Percentiles rank a stretch among this genome's conserved stretches.
Conservation (phyloP, 2,113 vertebrate genomes). For the Varanus salvator region DNA sequence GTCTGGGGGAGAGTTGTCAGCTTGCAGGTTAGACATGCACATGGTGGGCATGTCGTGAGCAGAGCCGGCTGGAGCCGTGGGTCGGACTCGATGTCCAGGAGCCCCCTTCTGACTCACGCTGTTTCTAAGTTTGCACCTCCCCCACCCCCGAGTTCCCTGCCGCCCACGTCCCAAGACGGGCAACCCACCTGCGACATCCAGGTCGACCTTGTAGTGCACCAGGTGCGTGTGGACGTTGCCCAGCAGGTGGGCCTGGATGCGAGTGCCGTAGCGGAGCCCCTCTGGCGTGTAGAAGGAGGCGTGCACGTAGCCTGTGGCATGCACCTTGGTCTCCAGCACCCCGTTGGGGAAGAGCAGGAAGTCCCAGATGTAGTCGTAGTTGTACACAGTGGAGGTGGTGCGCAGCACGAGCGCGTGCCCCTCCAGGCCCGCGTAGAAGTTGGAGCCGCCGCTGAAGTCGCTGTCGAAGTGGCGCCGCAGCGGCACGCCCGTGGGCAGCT, state of each 20-base stretch:
- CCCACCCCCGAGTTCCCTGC: too few species aligned
- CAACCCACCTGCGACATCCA: slow-evolving; percentile 88
- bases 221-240: slow-evolving; percentile 94
- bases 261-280: slow-evolving; percentile 83
- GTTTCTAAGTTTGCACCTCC: neutral
- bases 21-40: too few species aligned
- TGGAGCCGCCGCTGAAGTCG: slow-evolving; percentile 82
- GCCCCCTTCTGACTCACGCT: too few species aligned
- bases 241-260: slow-evolving; percentile 84
- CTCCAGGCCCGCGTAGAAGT: slow-evolving; percentile 87
- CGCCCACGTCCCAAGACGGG: accelerated
- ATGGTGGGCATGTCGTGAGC: too few species aligned
- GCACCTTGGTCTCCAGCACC: slow-evolving; percentile 88
- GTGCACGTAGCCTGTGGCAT: slow-evolving; percentile 89
- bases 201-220: slow-evolving; percentile 91
- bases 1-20: too few species aligned
- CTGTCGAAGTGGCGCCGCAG: slow-evolving; percentile 89
- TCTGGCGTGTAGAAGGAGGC: slow-evolving; percentile 88
- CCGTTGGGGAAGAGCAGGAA: slow-evolving; percentile 90
- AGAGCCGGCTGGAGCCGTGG: too few species aligned
- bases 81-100: too few species aligned
- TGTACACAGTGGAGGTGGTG: slow-evolving; percentile 91
- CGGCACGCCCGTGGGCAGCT: slow-evolving; percentile 86
- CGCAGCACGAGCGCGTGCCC: slow-evolving; percentile 86
- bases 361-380: slow-evolving; percentile 97